Evolutionary conservation across 1,140 invertebrate genomes (phyloP), one percentile per base, ranked within the genome.

Genomic region (Drosophila murphyi): DNA sequence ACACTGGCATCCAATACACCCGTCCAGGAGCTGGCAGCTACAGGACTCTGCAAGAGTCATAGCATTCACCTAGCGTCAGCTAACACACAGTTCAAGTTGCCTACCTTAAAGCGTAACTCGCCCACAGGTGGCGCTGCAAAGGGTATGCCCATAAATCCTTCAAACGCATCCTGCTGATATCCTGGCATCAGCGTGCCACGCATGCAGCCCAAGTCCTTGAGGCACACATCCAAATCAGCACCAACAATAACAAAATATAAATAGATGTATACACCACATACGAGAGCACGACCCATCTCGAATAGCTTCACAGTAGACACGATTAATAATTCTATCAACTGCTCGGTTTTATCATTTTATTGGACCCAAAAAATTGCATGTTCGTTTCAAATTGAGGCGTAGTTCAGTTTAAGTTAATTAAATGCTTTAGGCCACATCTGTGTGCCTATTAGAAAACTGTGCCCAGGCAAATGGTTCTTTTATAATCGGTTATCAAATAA

Each of bases 91-190:
- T 3, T 8, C 2, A 7, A 29, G 28, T 0, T 54, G 39, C n/a
- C 67, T 45, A 91, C 87, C 64, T 73, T 69, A 20, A 92, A 80
- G 10, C 91, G 69, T 3, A 91, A 56, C 2, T 70, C 48, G 3
- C 75, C 87, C 1, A 92, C 47, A 4, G 91, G 89, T 3, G 91
- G 90, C 61, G 91, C 60, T 7, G 83, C 91, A 70, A 61, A 92
- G 5, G 91, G 91, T 37, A 92, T 89, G n/a, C 91, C 91, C 60
- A 87, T 45, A 20, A 91, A 92, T n/a, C 81, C 91, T 50, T 91
- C 79, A 54, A 78, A 91, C 1, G 57, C 41, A 2, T 61, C 60
- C 4, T 5, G 50, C 29, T 68, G 55, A 64, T 63, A 72, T 32
- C 81, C 88, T 54, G 80, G 72, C 80, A 76, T 77, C 0, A 62